Evolutionary conservation across 2,888 invertebrate species (phyloP).

Genomic region (Dolomedes plantarius): DNA sequence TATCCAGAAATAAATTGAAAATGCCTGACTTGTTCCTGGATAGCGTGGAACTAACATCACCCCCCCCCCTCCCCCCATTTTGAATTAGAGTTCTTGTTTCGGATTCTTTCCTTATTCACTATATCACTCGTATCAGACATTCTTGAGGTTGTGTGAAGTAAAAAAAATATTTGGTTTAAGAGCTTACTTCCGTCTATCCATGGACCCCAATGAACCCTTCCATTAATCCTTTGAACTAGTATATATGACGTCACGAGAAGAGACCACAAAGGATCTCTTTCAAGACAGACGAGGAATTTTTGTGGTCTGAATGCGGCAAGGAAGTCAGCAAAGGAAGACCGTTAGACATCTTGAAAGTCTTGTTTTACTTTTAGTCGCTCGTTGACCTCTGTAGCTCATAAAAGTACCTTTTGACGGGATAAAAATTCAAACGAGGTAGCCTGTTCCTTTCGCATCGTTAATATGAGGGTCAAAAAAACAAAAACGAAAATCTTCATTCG

Average conservation of each 20-base stretch:
- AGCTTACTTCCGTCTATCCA: not conserved
- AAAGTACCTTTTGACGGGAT: not conserved
- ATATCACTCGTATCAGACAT: not conserved
- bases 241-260: not conserved
- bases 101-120: not conserved
- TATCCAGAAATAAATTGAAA: too few relatives aligned
- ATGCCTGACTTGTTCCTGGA: too few relatives aligned
- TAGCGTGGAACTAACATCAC: too few relatives aligned
- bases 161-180: too few relatives aligned
- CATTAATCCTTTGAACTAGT: conserved; percentile 5
- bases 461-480: not conserved
- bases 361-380: not conserved
- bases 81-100: not conserved
- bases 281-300: not conserved
- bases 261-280: not conserved
- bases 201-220: not conserved
- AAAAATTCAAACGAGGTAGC: not conserved
- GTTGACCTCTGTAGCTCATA: not conserved
- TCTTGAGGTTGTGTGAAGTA: not conserved
- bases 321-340: not conserved
- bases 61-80: too few relatives aligned
- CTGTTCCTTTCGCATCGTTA: not conserved
- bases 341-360: not conserved
- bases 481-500: not conserved
- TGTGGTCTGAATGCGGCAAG: conserved; percentile 6